Evolutionary conservation across 2,113 vertebrate genomes (phyloP).

Genomic region (Urocolius indicus): DNA sequence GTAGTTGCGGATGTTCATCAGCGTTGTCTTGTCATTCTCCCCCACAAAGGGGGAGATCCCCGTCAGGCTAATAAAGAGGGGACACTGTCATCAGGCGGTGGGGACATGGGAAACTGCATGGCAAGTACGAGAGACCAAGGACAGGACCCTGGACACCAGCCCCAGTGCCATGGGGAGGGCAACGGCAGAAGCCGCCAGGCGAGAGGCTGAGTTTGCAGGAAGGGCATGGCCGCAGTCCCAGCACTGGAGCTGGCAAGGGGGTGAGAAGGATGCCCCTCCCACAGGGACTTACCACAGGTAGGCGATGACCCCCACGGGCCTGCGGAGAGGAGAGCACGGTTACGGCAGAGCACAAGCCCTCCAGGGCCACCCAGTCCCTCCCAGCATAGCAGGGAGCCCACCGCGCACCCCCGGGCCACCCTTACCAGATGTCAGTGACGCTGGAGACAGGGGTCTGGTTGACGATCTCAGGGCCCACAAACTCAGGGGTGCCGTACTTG

Average conservation of each 20-base stretch:
- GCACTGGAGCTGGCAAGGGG: not conserved
- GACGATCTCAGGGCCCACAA: conserved; percentile 94
- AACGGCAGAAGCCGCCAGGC: not conserved
- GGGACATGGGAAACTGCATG: not conserved
- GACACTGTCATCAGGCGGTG: not conserved
- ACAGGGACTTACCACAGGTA: conserved; percentile 88
- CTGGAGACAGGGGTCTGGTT: conserved; percentile 92
- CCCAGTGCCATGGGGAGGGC: not conserved
- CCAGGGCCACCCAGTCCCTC: not conserved
- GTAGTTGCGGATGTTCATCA: conserved; percentile 95
- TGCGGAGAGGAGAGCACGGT: conserved; percentile 41
- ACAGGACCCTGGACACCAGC: not conserved
- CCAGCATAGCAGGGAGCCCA: not conserved
- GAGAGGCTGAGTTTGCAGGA: not conserved
- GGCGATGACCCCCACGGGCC: conserved; percentile 91
- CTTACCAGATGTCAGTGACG: conserved; percentile 94
- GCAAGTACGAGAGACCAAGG: not conserved
- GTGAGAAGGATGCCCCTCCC: not conserved
- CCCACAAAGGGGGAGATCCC: conserved; percentile 96
- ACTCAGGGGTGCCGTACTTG: conserved; percentile 95
- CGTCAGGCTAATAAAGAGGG: conserved; percentile 81
- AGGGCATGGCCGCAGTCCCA: not conserved
- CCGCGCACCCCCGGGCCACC: accelerated
- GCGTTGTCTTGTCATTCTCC: conserved; percentile 90
- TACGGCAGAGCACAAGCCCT: not conserved